A percentile compares a stretch with the other conserved stretches of the same genome.
Conservation (phyloP, 2,888 invertebrate species). For the Himalopsyche kuldschensis region DNA sequence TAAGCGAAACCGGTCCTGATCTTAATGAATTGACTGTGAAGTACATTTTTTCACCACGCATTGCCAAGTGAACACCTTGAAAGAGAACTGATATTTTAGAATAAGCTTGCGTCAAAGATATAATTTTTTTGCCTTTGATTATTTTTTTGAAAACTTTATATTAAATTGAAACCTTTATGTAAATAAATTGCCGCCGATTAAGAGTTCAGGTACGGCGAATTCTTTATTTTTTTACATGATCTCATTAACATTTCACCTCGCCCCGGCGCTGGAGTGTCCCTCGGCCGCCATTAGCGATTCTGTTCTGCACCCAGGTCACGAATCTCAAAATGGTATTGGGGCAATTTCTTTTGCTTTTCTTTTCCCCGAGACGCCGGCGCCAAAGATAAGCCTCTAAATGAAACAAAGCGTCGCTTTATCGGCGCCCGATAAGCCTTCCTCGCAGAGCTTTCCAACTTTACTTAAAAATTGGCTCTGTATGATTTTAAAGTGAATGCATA, state of each 20-base stretch:
- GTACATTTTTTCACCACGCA: too few relatives aligned
- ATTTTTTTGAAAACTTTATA: too few relatives aligned
- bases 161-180: too few relatives aligned
- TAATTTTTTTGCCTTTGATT: too few relatives aligned
- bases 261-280: not conserved
- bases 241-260: not conserved
- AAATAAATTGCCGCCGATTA: not conserved
- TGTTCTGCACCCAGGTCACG: constrained; percentile 20
- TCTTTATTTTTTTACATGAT: not conserved
- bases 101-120: too few relatives aligned
- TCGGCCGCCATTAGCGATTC: constrained; percentile 4
- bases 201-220: not conserved
- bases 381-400: constrained; percentile 21
- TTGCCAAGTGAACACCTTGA: too few relatives aligned
- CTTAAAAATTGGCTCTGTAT: not conserved
- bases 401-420: constrained; percentile 21
- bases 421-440: constrained; percentile 15
- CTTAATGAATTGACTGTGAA: too few relatives aligned
- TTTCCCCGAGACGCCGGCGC: not conserved
- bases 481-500: not conserved
- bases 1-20: too few relatives aligned
- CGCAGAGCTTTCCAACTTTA: not conserved
- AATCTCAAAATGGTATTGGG: constrained; percentile 15
- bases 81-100: too few relatives aligned
- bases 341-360: constrained; percentile 26